These are phyloP conservation scores for Babyrousa celebensis DNA, from an alignment of 2,797 vertebrate genomes.

Conservation along the genomic window DNA sequence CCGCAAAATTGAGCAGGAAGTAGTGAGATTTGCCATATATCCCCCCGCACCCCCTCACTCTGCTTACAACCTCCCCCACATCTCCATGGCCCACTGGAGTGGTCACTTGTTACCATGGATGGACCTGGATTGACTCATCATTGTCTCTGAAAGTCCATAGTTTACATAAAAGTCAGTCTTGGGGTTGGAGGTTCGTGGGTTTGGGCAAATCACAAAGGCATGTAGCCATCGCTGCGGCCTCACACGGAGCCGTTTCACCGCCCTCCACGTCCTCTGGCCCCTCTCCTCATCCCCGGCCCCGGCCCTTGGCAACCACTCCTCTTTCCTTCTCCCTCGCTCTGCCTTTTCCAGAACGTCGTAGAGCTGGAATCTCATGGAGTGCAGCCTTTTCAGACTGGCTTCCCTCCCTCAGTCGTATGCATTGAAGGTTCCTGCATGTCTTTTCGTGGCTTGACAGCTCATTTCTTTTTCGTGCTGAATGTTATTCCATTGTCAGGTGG, in stretches of 20 bases:
- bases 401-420: no score
- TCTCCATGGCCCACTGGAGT: fast-evolving
- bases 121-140: fast-evolving
- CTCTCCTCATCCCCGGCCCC: fast-evolving
- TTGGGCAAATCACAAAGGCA: not conserved
- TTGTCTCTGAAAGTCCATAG: fast-evolving
- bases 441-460: not conserved
- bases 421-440: not conserved
- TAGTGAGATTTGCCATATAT: fast-evolving
- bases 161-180: fast-evolving
- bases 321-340: no score
- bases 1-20: not conserved
- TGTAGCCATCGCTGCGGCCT: fast-evolving
- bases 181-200: fast-evolving
- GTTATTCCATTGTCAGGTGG: fast-evolving
- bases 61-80: fast-evolving
- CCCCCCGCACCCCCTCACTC: fast-evolving
- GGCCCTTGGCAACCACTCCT: fast-evolving
- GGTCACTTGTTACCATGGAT: fast-evolving
- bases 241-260: fast-evolving
- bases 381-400: not conserved
- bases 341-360: not conserved
- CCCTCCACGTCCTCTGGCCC: fast-evolving
- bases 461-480: not conserved
- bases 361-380: fast-evolving